Evolutionary conservation across 2,888 invertebrate genomes (phyloP), one percentile per base, ranked within the genome.

Genomic region (Sabellastarte sp.): DNA sequence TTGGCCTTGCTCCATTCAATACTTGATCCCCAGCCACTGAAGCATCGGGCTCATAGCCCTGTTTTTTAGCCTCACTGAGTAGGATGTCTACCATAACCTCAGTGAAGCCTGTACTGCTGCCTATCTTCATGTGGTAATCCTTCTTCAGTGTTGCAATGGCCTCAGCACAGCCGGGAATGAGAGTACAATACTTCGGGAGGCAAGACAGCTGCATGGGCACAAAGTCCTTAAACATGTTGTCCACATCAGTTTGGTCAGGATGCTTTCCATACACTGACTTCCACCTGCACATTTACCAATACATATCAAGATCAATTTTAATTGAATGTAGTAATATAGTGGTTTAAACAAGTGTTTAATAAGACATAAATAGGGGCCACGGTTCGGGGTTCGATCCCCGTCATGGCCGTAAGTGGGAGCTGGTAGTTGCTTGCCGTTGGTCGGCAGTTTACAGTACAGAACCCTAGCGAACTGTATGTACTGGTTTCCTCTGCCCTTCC

Each of bases 11-110:
- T 20, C 80, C 81, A 29, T 80, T 61, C 1, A 76, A 70, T 0
- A 84, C 84, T 66, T 84, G 83, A 70, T 84, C 84, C 0, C 83
- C 80, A 29, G 84, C 77, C 0, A 84, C 83, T 2, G 77, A 69
- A 3, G 70, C 74, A 64, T 84, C 84, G 0, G 82, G 82, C 20
- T 61, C 69, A 60, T 74, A 83, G 2, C 84, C 84, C 67, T 81
- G 81, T 56, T 76, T 76, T 59, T 75, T 76, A 2, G 81, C 80
- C 32, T 77, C 74, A 26, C 70, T 72, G 32, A 78, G 59, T 10
- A 84, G 64, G 24, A 79, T 70, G 51, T 84, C 76, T 2, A 82
- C 77, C 75, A 84, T 80, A 32, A 74, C 70, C 26, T 75, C 74
- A 0, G 77, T 66, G 63, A 80, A 84, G 41, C 41, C 41, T 10